These are phyloP conservation scores for Dendroctonus valens DNA, from an alignment of 1,140 invertebrate genomes.

Conservation along the genomic window DNA sequence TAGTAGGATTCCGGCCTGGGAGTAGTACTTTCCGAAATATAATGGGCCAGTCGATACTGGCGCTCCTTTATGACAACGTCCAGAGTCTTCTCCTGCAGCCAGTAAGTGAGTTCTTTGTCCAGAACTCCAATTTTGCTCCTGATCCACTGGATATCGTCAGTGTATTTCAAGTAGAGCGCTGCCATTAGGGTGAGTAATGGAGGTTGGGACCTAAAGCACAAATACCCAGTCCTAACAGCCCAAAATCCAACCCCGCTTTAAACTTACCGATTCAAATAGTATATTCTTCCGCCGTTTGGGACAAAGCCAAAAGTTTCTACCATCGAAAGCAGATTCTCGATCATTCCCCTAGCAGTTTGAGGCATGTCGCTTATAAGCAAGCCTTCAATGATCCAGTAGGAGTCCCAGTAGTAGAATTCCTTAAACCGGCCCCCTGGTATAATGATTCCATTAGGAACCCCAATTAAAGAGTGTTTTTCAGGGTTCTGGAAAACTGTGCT, in stretches of 20 bases:
- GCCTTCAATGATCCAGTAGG: slow-evolving; percentile 84
- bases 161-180: slow-evolving; percentile 63
- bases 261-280: slow-evolving; percentile 61
- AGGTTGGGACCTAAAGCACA: slow-evolving; percentile 70
- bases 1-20: slow-evolving; percentile 81
- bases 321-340: slow-evolving; percentile 71
- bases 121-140: slow-evolving; percentile 58
- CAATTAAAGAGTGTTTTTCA: slow-evolving; percentile 68
- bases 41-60: slow-evolving; percentile 59
- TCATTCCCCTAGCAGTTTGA: slow-evolving; percentile 70
- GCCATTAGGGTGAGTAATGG: slow-evolving; percentile 79
- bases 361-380: slow-evolving; percentile 75
- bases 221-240: background rate
- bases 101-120: slow-evolving; percentile 70
- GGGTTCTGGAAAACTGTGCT: slow-evolving; percentile 60
- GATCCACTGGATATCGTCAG: slow-evolving; percentile 66
- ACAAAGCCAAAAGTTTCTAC: slow-evolving; percentile 60
- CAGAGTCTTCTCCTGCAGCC: slow-evolving; percentile 59
- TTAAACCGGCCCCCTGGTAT: slow-evolving; percentile 86
- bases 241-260: background rate
- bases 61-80: slow-evolving; percentile 55
- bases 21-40: slow-evolving; percentile 60
- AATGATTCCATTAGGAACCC: slow-evolving; percentile 76
- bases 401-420: slow-evolving; percentile 89
- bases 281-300: slow-evolving; percentile 72